A percentile compares a stretch with the other conserved stretches of the same genome.
These are phyloP conservation scores for Megaptera novaeangliae DNA, from an alignment of 2,113 vertebrate species.

Conservation along the genomic window DNA sequence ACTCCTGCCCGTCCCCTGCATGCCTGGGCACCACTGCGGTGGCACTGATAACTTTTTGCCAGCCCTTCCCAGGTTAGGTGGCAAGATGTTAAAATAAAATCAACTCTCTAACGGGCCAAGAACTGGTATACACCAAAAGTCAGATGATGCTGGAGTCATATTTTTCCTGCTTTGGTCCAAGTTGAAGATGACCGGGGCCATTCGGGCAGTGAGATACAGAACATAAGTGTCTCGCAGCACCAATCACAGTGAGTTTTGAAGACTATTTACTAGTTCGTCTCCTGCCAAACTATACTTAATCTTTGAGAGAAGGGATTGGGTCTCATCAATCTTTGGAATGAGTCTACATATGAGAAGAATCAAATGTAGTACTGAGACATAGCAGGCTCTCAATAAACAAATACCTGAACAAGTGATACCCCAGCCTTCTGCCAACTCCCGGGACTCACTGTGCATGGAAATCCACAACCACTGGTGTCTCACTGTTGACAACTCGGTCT, in stretches of 20 bases:
- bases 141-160: not conserved
- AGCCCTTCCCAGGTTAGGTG: not conserved
- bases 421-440: fast-evolving
- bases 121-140: not conserved
- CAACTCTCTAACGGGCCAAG: not conserved
- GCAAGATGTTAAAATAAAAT: not conserved
- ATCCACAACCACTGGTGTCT: conserved; percentile 92
- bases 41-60: not conserved
- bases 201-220: not conserved
- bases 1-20: not conserved
- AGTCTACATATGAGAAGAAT: not conserved
- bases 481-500: conserved; percentile 92
- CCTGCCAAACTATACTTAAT: not conserved
- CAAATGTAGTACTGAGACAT: fast-evolving
- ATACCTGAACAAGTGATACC: not conserved
- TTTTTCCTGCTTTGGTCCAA: not conserved
- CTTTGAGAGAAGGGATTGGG: not conserved
- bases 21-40: not conserved
- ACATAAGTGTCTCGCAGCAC: not conserved
- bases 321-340: not conserved
- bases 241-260: not conserved
- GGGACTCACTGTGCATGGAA: conserved; percentile 95
- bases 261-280: not conserved
- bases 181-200: not conserved
- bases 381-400: not conserved